Evolutionary conservation across 2,113 vertebrate genomes (phyloP), one percentile per base, ranked within the genome.

Genomic region (Ptilorrhoa leucosticta): DNA sequence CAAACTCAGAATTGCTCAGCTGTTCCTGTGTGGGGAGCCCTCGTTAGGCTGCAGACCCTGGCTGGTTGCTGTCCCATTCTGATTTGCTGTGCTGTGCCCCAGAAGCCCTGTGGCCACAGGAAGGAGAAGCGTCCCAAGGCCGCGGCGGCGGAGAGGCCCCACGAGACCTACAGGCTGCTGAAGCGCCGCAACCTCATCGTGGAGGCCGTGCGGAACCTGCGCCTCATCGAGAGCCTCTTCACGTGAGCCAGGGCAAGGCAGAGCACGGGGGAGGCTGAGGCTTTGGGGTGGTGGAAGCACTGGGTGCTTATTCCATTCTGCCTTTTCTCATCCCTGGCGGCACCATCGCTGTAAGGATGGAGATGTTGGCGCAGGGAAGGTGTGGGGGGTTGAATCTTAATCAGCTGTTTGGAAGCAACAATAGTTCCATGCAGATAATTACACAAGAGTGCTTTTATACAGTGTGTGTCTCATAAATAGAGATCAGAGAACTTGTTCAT

Each of bases 151-250:
- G 98, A 98, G 82, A 95, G 97, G 13, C 96, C 97, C 16, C 98
- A 98, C 1, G 98, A 99, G 96, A 99, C 99, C 0, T 99, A 99
- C 92, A 97, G 99, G 13, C 97, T 99, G 57, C 95, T 99, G 64
- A 99, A 98, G 65, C 99, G 99, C 83, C 98, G 99, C 73, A 99
- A 99, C 66, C 97, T 99, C 88, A 99, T 99, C 30, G 98, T 99
- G 7, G 99, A 99, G 89, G 98, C 99, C 0, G 98, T 99, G 60
- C 97, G 97, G 57, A 99, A 97, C 97, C 97, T 98, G 28, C 98
- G 98, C 94, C 93, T 99, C 22, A 98, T 99, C 6, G 99, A 99
- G 85, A 99, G 99, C 69, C 94, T 99, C 40, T 99, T 98, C 98
- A 98, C 97, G 99, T 99, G 94, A 99, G 99, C 30, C 37, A 1